Evolutionary conservation across 1,140 invertebrate genomes (phyloP), one percentile per base, ranked within the genome.

Genomic region (Elymnias hypermnestra): DNA sequence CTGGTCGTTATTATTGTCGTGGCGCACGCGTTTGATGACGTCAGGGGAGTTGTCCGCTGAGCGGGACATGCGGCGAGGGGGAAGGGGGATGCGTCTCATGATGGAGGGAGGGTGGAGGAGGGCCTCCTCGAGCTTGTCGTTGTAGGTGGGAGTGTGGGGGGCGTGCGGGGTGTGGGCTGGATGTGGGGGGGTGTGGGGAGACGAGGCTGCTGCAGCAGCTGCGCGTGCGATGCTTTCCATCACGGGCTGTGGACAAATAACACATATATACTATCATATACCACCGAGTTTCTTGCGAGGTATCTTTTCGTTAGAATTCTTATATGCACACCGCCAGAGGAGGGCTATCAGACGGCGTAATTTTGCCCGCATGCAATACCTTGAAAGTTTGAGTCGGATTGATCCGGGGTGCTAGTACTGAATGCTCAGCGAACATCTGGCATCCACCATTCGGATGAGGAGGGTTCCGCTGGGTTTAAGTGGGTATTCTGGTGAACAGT

Each of bases 71-170:
- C 83, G 86, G 78, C 88, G 73, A 68, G 90, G 79, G 66, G 90
- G 88, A 83, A 90, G 84, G 55, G 91, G 87, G 29, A 91, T 90
- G 36, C 91, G 88, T 60, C 92, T 89, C 52, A 92, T 83, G 52
- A 89, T 89, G 23, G 89, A 67, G 47, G 62, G 82, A 49, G 70
- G 87, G 10, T 90, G 89, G 50, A 90, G 88, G 9, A 90, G 72
- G 0, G 88, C 87, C 33, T 91, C 90, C 46, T 91, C 83, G 41
- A 90, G 79, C 58, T 89, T 89, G 15, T 90, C 89, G 46, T 81
- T 72, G 82, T 86, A 89, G 68, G 68, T 87, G 60, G 83, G 87
- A 35, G 88, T 86, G 63, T 90, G 89, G 47, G 77, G 72, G 19
- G 70, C 63, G 74, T 74, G 53, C 56, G 82, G 50, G 9, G 61